Evolutionary conservation across 2,797 vertebrate genomes (phyloP).

Genomic region (Megaceryle alcyon): DNA sequence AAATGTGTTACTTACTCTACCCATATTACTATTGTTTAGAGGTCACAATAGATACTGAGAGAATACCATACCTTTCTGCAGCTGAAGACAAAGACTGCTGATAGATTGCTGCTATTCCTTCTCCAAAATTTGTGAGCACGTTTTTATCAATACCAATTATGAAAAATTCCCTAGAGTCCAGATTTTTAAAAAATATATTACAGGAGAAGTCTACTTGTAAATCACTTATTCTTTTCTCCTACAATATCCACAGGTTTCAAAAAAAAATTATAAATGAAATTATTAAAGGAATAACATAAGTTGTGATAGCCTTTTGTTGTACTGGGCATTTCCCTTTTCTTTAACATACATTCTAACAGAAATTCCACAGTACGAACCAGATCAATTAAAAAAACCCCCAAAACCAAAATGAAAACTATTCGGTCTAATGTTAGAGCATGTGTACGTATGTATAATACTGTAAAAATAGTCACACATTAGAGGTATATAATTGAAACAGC

Average conservation of each 20-base stretch:
- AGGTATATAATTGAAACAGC: conserved; percentile 67
- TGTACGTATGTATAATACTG: conserved; percentile 63
- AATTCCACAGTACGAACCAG: conserved; percentile 49
- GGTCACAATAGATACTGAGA: background rate
- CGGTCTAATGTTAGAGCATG: conserved; percentile 38
- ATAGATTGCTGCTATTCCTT: conserved; percentile 32
- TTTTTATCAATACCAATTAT: background rate
- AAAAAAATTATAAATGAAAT: conserved; percentile 29
- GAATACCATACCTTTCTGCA: conserved; percentile 15
- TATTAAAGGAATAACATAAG: conserved; percentile 18
- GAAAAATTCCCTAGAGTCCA: conserved; percentile 21
- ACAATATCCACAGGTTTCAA: conserved; percentile 48
- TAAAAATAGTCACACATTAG: conserved; percentile 67
- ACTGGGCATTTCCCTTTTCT: conserved; percentile 59
- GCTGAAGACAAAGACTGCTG: conserved; percentile 11
- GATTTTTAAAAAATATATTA: conserved; percentile 12
- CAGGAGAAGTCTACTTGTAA: conserved; percentile 42
- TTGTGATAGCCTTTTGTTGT: conserved; percentile 32
- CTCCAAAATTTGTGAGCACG: conserved; percentile 14
- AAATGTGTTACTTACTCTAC: background rate
- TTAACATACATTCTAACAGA: conserved; percentile 55
- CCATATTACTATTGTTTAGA: background rate
- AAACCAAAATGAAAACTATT: conserved; percentile 15
- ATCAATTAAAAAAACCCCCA: conserved; percentile 22
- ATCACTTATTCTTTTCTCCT: conserved; percentile 22